Percentiles rank a stretch among this genome's conserved stretches.
phyloP scores from a whole-genome alignment of 2,113 vertebrate species.

The Scomber japonicus region DNA sequence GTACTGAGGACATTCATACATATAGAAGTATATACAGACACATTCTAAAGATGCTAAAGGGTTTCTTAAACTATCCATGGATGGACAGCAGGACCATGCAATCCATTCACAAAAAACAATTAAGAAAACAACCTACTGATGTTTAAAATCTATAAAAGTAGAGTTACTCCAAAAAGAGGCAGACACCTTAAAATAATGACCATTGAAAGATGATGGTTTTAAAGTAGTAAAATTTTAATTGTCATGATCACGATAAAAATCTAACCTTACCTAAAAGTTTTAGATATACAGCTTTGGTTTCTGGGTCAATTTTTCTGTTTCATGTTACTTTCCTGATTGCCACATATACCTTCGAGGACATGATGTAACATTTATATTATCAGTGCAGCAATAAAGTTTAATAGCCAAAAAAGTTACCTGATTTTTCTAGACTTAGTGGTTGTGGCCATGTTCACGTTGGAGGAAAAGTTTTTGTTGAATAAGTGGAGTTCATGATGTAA shows the following conservation, averaged over 20 bases:
- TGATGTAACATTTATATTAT: not conserved
- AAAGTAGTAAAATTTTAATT: too few species aligned
- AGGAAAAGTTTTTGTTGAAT: too few species aligned
- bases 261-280: too few species aligned
- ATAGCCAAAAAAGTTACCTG: not conserved
- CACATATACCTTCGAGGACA: too few species aligned
- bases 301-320: too few species aligned
- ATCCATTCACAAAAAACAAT: not conserved
- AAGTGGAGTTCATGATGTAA: too few species aligned
- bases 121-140: not conserved
- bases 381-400: not conserved
- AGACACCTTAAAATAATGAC: too few species aligned
- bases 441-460: not conserved
- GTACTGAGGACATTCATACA: constrained; percentile 11
- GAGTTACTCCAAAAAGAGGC: too few species aligned
- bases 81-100: not conserved
- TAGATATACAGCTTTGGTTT: too few species aligned
- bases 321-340: too few species aligned
- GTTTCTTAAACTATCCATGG: not conserved
- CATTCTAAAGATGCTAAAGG: not conserved
- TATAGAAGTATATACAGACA: not conserved
- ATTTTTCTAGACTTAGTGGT: not conserved
- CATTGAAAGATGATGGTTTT: too few species aligned
- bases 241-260: not conserved
- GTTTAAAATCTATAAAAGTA: too few species aligned